These are phyloP conservation scores for Sialia sialis DNA, from an alignment of 2,113 vertebrate genomes.

Conservation along the genomic window DNA sequence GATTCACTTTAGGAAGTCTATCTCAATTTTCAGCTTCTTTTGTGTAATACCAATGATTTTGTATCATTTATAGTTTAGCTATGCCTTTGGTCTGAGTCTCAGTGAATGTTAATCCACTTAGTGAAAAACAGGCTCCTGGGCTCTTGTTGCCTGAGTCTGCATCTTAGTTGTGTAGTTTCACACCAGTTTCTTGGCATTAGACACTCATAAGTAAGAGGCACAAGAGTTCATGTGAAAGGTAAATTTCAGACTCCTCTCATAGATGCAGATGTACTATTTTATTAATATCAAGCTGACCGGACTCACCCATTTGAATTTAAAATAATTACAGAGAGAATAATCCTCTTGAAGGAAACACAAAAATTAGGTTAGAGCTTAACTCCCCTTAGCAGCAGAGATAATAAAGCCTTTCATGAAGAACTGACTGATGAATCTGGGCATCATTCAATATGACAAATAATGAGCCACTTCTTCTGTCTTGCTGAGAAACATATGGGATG, in stretches of 20 bases:
- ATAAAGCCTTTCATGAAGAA: slow-evolving; percentile 17
- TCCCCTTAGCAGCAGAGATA: background rate
- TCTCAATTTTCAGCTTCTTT: background rate
- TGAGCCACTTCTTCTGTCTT: slow-evolving; percentile 14
- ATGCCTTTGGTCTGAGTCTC: background rate
- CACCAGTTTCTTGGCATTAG: background rate
- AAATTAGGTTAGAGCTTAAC: background rate
- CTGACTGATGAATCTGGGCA: slow-evolving; percentile 33
- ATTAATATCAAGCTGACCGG: background rate
- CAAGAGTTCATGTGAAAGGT: background rate
- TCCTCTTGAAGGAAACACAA: background rate
- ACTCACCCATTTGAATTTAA: background rate
- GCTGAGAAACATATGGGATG: slow-evolving; percentile 46
- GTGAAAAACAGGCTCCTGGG: background rate
- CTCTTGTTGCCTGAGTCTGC: background rate
- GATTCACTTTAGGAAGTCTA: background rate
- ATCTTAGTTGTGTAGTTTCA: background rate
- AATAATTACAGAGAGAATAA: background rate
- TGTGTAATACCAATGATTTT: background rate
- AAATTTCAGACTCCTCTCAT: background rate
- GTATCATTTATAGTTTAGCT: background rate
- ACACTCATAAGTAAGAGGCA: background rate
- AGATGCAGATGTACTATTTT: background rate
- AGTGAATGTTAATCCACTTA: background rate
- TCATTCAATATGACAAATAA: slow-evolving; percentile 50